Base-by-base conservation (phyloP, 1,140 invertebrate species). In the Heliothis virescens region DNA sequence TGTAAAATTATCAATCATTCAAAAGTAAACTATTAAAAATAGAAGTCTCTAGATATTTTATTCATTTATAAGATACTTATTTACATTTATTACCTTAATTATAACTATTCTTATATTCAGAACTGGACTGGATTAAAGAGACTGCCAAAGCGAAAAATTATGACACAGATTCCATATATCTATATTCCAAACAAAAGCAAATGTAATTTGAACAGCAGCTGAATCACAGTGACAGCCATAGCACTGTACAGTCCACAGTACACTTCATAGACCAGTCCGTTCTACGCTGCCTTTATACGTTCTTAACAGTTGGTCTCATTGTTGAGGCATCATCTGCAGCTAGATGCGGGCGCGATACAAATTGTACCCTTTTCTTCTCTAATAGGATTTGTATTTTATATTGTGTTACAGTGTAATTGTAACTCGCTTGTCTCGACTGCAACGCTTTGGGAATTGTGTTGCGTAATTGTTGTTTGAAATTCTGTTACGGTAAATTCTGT, bases 281-380 rank as follows among this genome's bases (percentile, higher is more conserved):
- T 82, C 79, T 80, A 62, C 59, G 41, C 29, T 89, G 81, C 85
- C 81, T 88, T 91, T 83, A 85, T 78, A 84, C 60, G 82, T 82
- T 71, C 80, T 82, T 67, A 79, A 79, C 81, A 83, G 79, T 82
- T 77, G 78, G 59, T 82, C 82, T 84, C 79, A 86, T 89, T 90
- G 87, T 89, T 83, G 81, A 79, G 77, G 72, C 84, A 88, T 90
- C 88, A 88, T 86, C 83, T 81, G 63, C 87, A 89, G 88, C 76
- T n/a, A 74, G 77, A 72, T 67, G 59, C 62, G 72, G 65, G 29
- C 65, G 62, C 73, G 62, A 81, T 82, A 84, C 80, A 84, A 84
- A 82, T 84, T 82, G 75, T 81, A 57, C 60, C 59, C 73, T 71
- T 65, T 80, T 77, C 34, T 73, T 15, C 59, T 63, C 57, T 85